Conservation (phyloP, 2,113 vertebrate species). For the Onychostoma macrolepis region DNA sequence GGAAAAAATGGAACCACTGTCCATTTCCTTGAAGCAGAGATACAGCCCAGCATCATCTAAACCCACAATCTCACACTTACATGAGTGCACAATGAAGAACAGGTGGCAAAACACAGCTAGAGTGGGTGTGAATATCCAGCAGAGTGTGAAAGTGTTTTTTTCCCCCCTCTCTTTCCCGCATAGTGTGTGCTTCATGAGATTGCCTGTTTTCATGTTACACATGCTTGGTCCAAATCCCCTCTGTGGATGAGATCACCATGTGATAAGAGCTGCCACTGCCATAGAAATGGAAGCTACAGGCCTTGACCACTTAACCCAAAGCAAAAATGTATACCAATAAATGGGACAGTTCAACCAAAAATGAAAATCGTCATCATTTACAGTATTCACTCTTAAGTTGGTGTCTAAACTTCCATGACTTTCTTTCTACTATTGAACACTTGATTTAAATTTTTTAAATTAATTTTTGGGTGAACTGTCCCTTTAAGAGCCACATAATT, state of each 20-base stretch:
- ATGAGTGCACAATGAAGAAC: conserved; percentile 58
- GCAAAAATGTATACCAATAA: background rate
- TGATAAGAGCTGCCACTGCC: conserved; percentile 25
- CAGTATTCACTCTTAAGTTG: background rate
- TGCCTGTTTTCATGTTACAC: conserved; percentile 46
- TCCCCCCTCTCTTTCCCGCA: conserved; percentile 27
- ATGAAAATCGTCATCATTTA: background rate
- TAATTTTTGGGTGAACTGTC: background rate
- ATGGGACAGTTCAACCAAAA: background rate
- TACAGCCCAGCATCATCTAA: conserved; percentile 44
- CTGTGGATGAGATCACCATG: conserved; percentile 37
- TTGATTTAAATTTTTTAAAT: background rate
- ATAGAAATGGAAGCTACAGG: conserved; percentile 5
- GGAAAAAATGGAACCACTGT: background rate
- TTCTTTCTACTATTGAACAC: background rate
- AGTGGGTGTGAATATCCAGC: conserved; percentile 57
- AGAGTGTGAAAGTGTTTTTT: conserved; percentile 55
- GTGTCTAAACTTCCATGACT: background rate
- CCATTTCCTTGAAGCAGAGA: conserved; percentile 51
- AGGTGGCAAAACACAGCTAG: conserved; percentile 57
- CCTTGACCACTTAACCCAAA: background rate
- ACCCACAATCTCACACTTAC: conserved; percentile 59
- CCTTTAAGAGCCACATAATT: conserved; percentile 1
- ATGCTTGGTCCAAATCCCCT: conserved; percentile 42
- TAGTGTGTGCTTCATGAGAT: conserved; percentile 47